Evolutionary conservation across 2,797 vertebrate species (phyloP).

Genomic region (Phoebastria nigripes): DNA sequence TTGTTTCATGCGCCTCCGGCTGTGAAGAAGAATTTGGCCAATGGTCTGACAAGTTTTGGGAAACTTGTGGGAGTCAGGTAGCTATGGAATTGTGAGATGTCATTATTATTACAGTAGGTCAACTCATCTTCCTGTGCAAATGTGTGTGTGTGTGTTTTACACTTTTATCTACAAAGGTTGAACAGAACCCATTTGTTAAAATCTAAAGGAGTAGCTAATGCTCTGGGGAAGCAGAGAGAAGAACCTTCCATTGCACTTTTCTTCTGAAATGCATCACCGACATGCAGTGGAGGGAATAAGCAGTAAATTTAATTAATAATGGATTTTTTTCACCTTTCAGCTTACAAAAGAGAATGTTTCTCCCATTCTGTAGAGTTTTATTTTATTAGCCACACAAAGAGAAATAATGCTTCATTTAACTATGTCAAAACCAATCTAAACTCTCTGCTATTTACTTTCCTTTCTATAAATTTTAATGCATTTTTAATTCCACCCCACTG

Average conservation of each 20-base stretch:
- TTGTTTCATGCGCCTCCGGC: not conserved
- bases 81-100: not conserved
- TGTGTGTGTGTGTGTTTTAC: not conserved
- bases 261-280: not conserved
- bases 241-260: not conserved
- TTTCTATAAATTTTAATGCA: conserved; percentile 72
- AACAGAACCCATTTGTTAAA: not conserved
- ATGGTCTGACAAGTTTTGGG: not conserved
- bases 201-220: not conserved
- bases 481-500: conserved; percentile 72
- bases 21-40: not conserved
- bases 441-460: conserved; percentile 65
- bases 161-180: not conserved
- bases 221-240: not conserved
- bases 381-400: conserved; percentile 67
- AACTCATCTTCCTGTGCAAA: not conserved
- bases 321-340: conserved; percentile 25
- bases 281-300: not conserved
- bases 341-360: conserved; percentile 45
- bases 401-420: conserved; percentile 70
- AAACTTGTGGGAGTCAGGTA: not conserved
- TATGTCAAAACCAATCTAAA: conserved; percentile 65
- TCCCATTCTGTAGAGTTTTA: conserved; percentile 30
- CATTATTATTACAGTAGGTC: not conserved
- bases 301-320: conserved; percentile 59